Evolutionary conservation across 2,888 invertebrate genomes (phyloP).

Genomic region (Idaea aversata): DNA sequence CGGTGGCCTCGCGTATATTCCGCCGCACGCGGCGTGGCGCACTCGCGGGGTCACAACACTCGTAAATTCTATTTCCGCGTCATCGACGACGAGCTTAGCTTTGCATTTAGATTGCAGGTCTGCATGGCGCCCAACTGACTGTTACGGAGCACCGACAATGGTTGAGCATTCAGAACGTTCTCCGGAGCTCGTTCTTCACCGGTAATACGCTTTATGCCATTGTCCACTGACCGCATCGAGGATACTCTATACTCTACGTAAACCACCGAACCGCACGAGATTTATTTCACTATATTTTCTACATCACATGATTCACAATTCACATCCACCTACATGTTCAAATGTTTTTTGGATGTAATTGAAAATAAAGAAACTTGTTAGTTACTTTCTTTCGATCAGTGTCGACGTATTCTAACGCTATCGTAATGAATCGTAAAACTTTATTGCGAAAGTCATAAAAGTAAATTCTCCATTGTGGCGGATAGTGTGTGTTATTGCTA

Average conservation of each 20-base stretch:
- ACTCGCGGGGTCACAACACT: conserved; percentile 48
- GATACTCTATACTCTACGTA: conserved; percentile 49
- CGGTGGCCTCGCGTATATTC: conserved; percentile 64
- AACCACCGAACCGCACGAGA: conserved; percentile 56
- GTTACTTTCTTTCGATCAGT: conserved; percentile 57
- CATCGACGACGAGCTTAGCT: conserved; percentile 48
- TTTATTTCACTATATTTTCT: conserved; percentile 59
- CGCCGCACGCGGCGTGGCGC: conserved; percentile 34
- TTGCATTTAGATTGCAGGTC: conserved; percentile 55
- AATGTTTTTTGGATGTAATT: conserved; percentile 19
- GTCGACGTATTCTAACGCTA: conserved; percentile 57
- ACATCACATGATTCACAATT: conserved; percentile 15
- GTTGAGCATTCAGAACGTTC: conserved; percentile 44
- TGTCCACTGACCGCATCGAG: conserved; percentile 50
- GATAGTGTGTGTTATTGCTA: conserved; percentile 41
- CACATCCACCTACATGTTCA: conserved; percentile 23
- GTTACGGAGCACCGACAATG: conserved; percentile 44
- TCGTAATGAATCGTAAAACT: conserved; percentile 69
- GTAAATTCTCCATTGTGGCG: conserved; percentile 51
- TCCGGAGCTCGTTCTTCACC: conserved; percentile 45
- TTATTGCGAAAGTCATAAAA: conserved; percentile 63
- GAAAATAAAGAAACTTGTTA: conserved; percentile 38
- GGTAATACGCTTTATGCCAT: conserved; percentile 52
- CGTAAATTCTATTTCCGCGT: conserved; percentile 69
- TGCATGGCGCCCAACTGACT: conserved; percentile 57